Conservation (phyloP, 2,888 invertebrate species). For the Notodonta ziczac region DNA sequence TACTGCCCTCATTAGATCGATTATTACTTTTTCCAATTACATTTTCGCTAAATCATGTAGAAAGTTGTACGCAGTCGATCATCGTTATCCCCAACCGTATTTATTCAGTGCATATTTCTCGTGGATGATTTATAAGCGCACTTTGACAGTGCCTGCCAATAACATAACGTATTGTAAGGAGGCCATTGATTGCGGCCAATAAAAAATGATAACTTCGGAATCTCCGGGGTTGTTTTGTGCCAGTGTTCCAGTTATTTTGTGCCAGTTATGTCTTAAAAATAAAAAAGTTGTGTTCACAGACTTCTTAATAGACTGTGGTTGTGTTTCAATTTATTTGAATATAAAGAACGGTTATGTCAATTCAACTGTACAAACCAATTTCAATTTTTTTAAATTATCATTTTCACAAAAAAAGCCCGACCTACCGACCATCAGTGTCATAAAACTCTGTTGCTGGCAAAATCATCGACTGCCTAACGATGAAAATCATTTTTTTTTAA, state of each 20-base stretch:
- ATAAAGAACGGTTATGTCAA: no score
- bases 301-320: no score
- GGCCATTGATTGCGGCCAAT: conserved; percentile 16
- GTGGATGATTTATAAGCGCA: conserved; percentile 34
- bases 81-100: conserved; percentile 35
- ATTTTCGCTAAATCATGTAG: conserved; percentile 31
- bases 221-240: not conserved
- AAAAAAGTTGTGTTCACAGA: no score
- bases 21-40: conserved; percentile 18
- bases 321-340: no score
- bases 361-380: no score
- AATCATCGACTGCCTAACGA: no score
- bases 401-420: no score
- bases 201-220: not conserved
- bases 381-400: no score
- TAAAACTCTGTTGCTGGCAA: no score
- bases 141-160: conserved; percentile 45
- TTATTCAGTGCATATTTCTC: conserved; percentile 36
- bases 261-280: not conserved
- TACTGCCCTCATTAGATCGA: not conserved
- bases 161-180: conserved; percentile 35
- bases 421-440: no score
- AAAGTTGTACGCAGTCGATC: conserved; percentile 42
- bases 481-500: no score
- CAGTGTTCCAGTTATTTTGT: not conserved